Evolutionary conservation across 2,113 vertebrate genomes (phyloP), one percentile per base, ranked within the genome.

Genomic region (Microtus richardsoni): DNA sequence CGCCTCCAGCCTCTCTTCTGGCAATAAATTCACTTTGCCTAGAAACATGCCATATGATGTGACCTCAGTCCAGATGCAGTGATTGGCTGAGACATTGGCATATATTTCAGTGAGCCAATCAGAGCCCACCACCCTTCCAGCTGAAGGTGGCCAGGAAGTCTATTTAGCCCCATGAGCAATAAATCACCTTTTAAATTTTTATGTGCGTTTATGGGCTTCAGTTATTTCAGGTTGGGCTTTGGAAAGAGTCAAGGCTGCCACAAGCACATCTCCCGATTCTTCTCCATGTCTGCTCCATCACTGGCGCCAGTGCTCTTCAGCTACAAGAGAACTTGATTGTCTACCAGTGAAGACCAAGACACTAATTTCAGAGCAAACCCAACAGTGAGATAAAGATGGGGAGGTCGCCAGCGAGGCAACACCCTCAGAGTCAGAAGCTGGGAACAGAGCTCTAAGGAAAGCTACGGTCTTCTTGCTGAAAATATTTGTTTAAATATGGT

Each of bases 401-500:
- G 14, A 33, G 60, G n/a, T 3, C 22, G 62, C 49, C 4, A 6
- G 22, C 19, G 62, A 22, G 62, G 7, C 89, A 80, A 75, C 9
- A 36, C 17, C 39, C 9, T 94, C 24, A 28, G 28, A 78, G 2
- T 64, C 52, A 41, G 24, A 71, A 33, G 87, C 58, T 33, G 54
- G 88, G 39, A 73, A 93, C 44, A 82, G 22, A 88, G 60, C 73
- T 75, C 26, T 33, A 89, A 49, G 16, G 60, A 28, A 95, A 92
- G 33, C 54, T 90, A 70, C 16, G 89, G 64, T 52, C 60, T 78
- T 91, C 83, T 74, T 95, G 78, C 66, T 97, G n/a, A 91, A 96
- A 93, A 83, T 91, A 95, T 89, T 95, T 94, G 49, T 88, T 97
- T 93, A 97, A 93, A 91, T 86, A 95, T 58, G 58, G 64, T 24